These are phyloP conservation scores for Sabatieria punctata DNA, from an alignment of 2,888 invertebrate genomes.

Conservation along the genomic window DNA sequence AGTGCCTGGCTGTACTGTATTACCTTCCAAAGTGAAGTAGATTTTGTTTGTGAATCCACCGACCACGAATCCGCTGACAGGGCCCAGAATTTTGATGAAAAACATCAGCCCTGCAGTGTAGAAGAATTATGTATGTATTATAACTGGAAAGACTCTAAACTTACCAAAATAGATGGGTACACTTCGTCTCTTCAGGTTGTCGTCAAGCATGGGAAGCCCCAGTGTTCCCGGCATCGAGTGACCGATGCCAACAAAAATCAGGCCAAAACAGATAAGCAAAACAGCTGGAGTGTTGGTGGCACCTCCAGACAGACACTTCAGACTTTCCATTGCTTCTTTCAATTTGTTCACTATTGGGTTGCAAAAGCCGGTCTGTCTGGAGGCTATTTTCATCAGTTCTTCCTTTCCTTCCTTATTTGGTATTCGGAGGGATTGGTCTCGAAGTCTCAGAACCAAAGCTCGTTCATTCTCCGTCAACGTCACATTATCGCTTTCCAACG, in stretches of 20 bases:
- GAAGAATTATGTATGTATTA: neutral
- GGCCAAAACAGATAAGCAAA: conserved; percentile 26
- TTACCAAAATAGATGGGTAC: conserved; percentile 28
- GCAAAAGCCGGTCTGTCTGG: conserved; percentile 21
- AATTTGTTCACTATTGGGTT: conserved; percentile 16
- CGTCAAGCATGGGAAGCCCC: conserved; percentile 29
- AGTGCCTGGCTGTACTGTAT: too few species aligned
- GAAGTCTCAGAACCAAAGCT: conserved; percentile 1
- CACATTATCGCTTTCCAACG: conserved; percentile 4
- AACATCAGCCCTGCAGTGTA: conserved; percentile 27
- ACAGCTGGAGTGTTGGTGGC: conserved; percentile 23
- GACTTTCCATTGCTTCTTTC: neutral
- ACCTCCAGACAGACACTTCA: neutral
- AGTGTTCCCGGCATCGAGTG: conserved; percentile 31
- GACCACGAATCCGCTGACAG: conserved; percentile 26
- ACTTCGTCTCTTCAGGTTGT: conserved; percentile 28
- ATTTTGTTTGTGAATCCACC: conserved; percentile 25
- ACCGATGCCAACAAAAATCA: conserved; percentile 28
- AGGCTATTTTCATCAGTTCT: neutral
- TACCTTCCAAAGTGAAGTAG: conserved; percentile 25
- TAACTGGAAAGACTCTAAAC: neutral
- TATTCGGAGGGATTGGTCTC: conserved; percentile 1
- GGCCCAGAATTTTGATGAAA: conserved; percentile 29
- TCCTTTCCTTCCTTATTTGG: too few species aligned
- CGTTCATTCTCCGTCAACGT: neutral